Base-by-base conservation (phyloP, 2,113 vertebrate species). In the Rhineura floridana region DNA sequence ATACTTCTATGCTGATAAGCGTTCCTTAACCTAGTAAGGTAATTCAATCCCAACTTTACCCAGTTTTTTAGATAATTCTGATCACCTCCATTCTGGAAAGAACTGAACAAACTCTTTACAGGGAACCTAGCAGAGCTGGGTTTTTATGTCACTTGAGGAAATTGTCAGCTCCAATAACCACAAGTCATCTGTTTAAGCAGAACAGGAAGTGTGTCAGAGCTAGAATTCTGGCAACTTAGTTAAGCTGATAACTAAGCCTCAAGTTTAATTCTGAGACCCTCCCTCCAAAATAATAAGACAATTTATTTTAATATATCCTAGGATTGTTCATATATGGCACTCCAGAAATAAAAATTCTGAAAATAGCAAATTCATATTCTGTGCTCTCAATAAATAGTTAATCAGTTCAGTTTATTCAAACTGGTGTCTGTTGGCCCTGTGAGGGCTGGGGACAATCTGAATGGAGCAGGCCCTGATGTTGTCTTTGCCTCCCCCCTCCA, bases 231-330 rank as follows among this genome's bases (percentile, higher is more conserved):
- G 13, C 77, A 87, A 81, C 9, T 39, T 84, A 44, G 28, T 72
- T 90, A 87, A 92, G 46, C 36, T 79, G 6, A 21, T 94, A 95
- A 91, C 93, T 91, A 70, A 93, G 82, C 42, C 92, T 88, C 81
- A 91, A 92, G 73, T 50, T 85, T 46, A 92, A 84, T 11, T 59
- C 0, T 28, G 59, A 72, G 2, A 48, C 48, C 4, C 33, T 50
- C 25, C 11, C 4, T 48, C 42, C 30, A 78, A 76, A 50, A 72
- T 21, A 72, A 77, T 6, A 48, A 77, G 11, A 79, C 39, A n/a
- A 79, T 52, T 17, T 12, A 3, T n/a, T 52, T 79, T 52, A 55
- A n/a, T 55, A 23, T 33, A 1, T 12, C 28, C 13, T 77, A 48
- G 28, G 44, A 30, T n/a, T 73, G 36, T 73, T 73, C n/a, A 72